Percentiles rank a stretch among this genome's conserved stretches.
Conservation (phyloP, 2,888 invertebrate species). For the Dastarcus helophoroides region DNA sequence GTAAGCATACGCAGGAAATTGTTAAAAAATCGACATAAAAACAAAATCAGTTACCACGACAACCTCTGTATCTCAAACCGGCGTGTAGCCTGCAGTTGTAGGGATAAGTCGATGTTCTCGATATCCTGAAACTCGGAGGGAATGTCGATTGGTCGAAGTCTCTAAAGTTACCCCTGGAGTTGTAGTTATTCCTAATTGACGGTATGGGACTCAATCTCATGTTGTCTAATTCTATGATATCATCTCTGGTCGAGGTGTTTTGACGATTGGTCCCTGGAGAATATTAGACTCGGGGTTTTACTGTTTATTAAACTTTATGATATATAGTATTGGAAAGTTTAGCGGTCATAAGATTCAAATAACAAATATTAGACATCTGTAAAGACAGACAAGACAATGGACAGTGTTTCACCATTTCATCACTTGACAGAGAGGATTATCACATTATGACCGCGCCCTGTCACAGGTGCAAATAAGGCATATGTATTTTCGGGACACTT, state of each 20-base stretch:
- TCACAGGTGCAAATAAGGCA: no score
- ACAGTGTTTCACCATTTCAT: no score
- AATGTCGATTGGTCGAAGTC: slow-evolving; percentile 52
- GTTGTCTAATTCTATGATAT: slow-evolving; percentile 86
- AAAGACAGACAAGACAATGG: no score
- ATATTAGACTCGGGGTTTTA: no score
- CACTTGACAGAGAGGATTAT: no score
- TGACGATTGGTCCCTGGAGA: slow-evolving; percentile 34
- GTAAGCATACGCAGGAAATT: slow-evolving; percentile 22
- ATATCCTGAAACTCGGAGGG: slow-evolving; percentile 65
- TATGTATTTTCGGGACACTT: no score
- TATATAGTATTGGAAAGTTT: no score
- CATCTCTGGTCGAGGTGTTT: slow-evolving; percentile 43
- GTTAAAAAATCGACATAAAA: no score
- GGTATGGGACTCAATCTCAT: slow-evolving; percentile 75
- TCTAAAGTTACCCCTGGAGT: slow-evolving; percentile 32
- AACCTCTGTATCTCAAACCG: slow-evolving; percentile 46
- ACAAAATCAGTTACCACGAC: slow-evolving; percentile 34
- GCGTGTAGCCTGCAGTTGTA: slow-evolving; percentile 46
- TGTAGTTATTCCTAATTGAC: slow-evolving; percentile 56
- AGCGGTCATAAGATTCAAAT: no score
- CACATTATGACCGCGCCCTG: no score
- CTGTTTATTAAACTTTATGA: no score
- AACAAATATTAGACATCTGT: no score
- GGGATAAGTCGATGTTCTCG: slow-evolving; percentile 45